Conservation (phyloP, 1,140 invertebrate species). For the Atta cephalotes region DNA sequence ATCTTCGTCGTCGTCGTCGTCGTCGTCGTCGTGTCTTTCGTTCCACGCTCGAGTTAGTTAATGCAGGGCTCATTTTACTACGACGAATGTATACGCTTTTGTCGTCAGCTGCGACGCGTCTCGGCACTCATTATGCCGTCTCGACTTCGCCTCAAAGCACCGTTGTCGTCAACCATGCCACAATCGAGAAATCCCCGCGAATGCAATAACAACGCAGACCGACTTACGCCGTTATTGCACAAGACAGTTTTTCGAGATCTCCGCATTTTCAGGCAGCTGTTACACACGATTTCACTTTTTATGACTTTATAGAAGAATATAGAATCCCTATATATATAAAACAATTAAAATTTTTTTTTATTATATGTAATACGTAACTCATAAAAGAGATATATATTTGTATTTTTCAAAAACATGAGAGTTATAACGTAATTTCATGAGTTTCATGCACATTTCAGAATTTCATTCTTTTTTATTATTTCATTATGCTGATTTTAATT, state of each 20-base stretch:
- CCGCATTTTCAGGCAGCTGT: not conserved
- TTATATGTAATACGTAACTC: not conserved
- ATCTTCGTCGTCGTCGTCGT: not conserved
- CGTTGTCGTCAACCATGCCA: constrained; percentile 12
- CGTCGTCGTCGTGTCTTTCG: constrained; percentile 44
- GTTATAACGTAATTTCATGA: no score
- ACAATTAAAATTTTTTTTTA: not conserved
- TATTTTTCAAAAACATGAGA: no score
- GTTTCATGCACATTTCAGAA: no score
- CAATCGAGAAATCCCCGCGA: constrained; percentile 24
- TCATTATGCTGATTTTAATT: not conserved
- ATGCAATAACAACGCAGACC: constrained; percentile 32
- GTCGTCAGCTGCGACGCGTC: constrained; percentile 55
- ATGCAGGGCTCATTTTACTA: constrained; percentile 55
- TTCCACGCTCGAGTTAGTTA: constrained; percentile 60
- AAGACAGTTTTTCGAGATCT: constrained; percentile 22
- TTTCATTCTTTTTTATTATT: no score
- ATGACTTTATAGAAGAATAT: not conserved
- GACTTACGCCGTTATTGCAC: constrained; percentile 28
- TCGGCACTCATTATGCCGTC: constrained; percentile 49
- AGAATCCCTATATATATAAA: not conserved
- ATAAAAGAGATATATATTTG: not conserved
- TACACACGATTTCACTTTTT: not conserved
- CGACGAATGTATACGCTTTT: constrained; percentile 61
- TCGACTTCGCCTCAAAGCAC: constrained; percentile 54